Evolutionary conservation across 1,140 invertebrate species (phyloP).

Genomic region (Diorhabda sublineata): DNA sequence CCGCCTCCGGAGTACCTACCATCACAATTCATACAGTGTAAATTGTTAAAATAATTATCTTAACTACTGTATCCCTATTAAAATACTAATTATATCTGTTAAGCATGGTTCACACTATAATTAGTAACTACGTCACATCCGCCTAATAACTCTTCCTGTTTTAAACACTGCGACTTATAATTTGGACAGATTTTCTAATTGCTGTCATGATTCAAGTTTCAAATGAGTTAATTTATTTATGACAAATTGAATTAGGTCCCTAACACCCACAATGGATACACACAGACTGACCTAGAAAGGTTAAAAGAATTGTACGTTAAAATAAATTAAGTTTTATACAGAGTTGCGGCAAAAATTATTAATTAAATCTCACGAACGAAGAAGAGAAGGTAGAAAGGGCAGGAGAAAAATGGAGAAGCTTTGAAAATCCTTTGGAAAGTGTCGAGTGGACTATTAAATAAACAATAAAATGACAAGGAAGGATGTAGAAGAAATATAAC

Average conservation of each 20-base stretch:
- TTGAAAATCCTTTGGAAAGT: no score
- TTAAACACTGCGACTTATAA: conserved; percentile 25
- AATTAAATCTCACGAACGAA: no score
- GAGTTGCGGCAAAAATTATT: not conserved
- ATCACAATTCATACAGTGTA: conserved; percentile 33
- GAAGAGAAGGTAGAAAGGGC: no score
- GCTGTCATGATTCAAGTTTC: conserved; percentile 18
- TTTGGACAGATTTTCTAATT: conserved; percentile 34
- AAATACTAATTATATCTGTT: conserved; percentile 45
- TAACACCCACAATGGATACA: conserved; percentile 4
- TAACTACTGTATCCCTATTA: conserved; percentile 47
- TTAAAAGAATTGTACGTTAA: not conserved
- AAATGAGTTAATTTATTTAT: conserved; percentile 16
- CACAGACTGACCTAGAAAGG: not conserved
- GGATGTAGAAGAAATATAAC: no score
- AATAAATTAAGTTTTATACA: not conserved
- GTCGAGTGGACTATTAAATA: no score
- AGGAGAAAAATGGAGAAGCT: no score
- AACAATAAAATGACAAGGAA: no score
- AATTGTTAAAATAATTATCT: conserved; percentile 43
- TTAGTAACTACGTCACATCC: conserved; percentile 43
- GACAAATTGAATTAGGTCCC: conserved; percentile 13
- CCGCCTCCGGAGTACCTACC: conserved; percentile 29
- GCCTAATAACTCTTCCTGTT: conserved; percentile 36
- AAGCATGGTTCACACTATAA: conserved; percentile 44